phyloP scores from a whole-genome alignment of 2,888 invertebrate species.

The Idaea dimidiata region DNA sequence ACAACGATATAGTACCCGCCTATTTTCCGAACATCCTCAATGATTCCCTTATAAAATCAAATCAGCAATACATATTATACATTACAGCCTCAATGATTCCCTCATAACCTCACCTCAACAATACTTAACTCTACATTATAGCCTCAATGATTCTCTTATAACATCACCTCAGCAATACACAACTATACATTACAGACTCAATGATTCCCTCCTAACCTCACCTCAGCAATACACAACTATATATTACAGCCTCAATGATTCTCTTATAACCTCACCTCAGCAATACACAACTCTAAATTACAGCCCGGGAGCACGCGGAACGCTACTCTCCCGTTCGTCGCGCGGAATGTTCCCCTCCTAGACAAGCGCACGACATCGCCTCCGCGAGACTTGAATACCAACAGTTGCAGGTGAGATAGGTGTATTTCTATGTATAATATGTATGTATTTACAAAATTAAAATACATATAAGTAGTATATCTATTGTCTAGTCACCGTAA shows the following conservation, averaged over 20 bases:
- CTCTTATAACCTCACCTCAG: background rate
- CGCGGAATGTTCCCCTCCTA: constrained; percentile 87
- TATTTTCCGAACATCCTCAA: no score
- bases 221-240: background rate
- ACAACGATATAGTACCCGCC: background rate
- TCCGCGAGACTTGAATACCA: constrained; percentile 90
- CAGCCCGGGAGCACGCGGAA: constrained; percentile 84
- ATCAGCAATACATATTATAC: no score
- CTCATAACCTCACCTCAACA: no score
- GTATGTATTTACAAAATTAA: no score
- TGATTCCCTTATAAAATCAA: no score
- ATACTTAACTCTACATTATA: no score
- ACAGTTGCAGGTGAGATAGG: constrained; percentile 83
- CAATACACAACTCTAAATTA: background rate
- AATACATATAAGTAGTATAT: no score
- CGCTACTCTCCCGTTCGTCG: constrained; percentile 95
- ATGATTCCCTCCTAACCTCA: no score
- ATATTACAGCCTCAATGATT: constrained; percentile 66
- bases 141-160: no score
- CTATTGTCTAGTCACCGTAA: no score
- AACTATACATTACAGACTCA: constrained; percentile 56
- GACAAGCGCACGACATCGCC: constrained; percentile 72
- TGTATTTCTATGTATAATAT: background rate
- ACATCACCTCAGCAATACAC: no score
- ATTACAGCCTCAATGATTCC: no score